A percentile compares a stretch with the other conserved stretches of the same genome.
Evolutionary conservation across 2,797 vertebrate species (phyloP).

Genomic region (Eremophila alpestris): DNA sequence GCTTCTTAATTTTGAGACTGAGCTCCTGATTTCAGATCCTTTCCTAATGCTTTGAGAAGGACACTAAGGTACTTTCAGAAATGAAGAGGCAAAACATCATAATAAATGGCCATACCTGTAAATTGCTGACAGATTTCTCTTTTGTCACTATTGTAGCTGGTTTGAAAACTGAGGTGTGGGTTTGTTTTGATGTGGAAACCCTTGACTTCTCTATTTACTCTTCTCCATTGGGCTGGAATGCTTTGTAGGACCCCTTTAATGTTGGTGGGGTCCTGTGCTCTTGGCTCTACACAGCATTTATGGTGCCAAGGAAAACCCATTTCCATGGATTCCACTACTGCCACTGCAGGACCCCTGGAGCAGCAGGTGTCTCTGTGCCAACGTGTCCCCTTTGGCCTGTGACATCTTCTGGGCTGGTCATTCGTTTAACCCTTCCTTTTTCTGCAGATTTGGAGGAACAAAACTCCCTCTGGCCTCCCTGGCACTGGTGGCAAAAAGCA

Average conservation of each 20-base stretch:
- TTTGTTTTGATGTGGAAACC: neutral
- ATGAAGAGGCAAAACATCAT: neutral
- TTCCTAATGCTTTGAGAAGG: neutral
- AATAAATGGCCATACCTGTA: neutral
- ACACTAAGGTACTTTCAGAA: neutral
- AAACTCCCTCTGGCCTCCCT: neutral
- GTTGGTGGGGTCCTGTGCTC: neutral
- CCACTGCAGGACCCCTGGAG: neutral
- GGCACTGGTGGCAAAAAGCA: neutral
- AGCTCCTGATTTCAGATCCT: neutral
- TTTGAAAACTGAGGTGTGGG: neutral
- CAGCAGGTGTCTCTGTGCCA: neutral
- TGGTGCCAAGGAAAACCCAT: neutral
- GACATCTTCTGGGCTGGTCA: neutral
- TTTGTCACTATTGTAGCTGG: neutral
- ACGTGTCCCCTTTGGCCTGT: neutral
- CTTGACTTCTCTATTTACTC: neutral
- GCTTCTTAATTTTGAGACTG: neutral
- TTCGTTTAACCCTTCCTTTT: neutral
- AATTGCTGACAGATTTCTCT: neutral
- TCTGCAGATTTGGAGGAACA: neutral
- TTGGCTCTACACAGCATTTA: neutral
- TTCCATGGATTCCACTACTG: neutral
- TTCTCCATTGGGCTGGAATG: neutral
- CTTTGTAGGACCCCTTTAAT: accelerated